These are phyloP conservation scores for Halictus ligatus DNA, from an alignment of 2,888 invertebrate genomes.

Conservation along the genomic window DNA sequence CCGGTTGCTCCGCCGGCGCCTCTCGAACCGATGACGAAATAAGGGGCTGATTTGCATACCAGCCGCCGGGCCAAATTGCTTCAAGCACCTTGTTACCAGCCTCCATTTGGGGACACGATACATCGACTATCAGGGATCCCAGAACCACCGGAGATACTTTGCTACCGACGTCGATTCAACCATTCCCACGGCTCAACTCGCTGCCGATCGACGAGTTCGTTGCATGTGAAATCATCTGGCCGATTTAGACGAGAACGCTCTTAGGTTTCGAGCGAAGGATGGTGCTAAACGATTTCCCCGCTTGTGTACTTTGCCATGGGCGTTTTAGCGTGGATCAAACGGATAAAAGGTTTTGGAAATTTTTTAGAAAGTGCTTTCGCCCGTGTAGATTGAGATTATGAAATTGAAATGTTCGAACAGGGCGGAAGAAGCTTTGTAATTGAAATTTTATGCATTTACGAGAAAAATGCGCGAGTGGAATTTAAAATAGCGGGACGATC, in stretches of 20 bases:
- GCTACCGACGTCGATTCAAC: neutral
- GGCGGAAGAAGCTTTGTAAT: neutral
- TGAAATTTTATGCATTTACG: neutral
- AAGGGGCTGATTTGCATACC: slow-evolving; percentile 13
- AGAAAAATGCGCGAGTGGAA: too few species aligned
- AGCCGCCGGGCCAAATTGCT: neutral
- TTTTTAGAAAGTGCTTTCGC: neutral
- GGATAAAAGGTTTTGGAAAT: neutral
- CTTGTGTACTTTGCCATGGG: neutral
- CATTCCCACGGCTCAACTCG: neutral
- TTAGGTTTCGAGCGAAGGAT: neutral
- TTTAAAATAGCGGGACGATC: too few species aligned
- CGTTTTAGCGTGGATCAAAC: neutral
- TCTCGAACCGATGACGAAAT: neutral
- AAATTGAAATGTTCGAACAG: neutral
- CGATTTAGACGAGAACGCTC: neutral
- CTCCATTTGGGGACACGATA: neutral
- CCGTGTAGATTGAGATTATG: neutral
- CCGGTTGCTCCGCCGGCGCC: slow-evolving; percentile 1
- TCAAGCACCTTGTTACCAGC: slow-evolving; percentile 9
- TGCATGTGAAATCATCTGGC: neutral
- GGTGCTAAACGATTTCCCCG: neutral
- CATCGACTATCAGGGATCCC: neutral
- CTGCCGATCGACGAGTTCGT: neutral
- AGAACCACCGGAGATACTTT: neutral